Evolutionary conservation across 2,113 vertebrate species (phyloP), one percentile per base, ranked within the genome.

Genomic region (Athene cunicularia): DNA sequence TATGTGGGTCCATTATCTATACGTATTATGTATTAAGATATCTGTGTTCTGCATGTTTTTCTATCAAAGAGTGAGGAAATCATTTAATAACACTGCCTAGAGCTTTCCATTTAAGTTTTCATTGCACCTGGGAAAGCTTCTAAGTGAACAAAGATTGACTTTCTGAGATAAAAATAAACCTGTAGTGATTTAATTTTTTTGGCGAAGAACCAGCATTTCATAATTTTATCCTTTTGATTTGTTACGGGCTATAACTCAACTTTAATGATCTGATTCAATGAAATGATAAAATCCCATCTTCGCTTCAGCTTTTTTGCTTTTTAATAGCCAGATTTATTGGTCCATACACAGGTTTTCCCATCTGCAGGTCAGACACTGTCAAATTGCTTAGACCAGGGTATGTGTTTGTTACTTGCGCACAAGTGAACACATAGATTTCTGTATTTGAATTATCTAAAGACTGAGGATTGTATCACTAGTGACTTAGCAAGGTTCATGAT

Each of bases 101-200:
- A 96, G 88, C 90, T 98, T 98, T 98, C 87, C 81, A 97, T 98
- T 98, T 98, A 95, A 95, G 97, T 98, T 98, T 98, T 97, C 97
- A 97, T 95, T 97, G 95, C 96, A 97, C 88, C 80, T 94, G 92
- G 94, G 93, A 97, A 98, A 90, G 79, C 95, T 94, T 91, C 96
- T 96, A 74, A 95, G 58, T 97, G 97, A 97, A 83, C 32, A 63
- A 96, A 94, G 95, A 96, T 98, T 97, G 96, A 96, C 97, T 97
- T 93, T 97, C 64, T 75, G 92, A 97, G 96, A 96, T 97, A 96
- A 98, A 98, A 98, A 98, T 97, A 96, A 97, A 98, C 85, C 56
- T 76, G 90, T 86, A 92, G 45, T 75, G 91, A 87, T 97, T 98
- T 97, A 96, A 93, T 92, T 97, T 95, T 96, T 93, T 84, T 95